phyloP scores from a whole-genome alignment of 1,140 invertebrate genomes.

The Grapholita molesta region DNA sequence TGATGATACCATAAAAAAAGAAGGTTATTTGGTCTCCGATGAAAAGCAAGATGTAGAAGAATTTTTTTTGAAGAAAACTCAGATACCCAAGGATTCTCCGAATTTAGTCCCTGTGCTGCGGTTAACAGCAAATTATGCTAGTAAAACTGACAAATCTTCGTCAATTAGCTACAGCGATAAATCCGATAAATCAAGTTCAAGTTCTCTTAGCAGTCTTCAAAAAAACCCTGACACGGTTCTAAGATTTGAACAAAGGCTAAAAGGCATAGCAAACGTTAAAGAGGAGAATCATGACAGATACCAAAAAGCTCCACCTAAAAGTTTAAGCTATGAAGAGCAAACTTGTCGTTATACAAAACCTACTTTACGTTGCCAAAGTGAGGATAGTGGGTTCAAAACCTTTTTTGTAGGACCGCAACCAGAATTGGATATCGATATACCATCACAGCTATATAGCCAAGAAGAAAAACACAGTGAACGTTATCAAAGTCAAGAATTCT shows the following conservation, averaged over 20 bases:
- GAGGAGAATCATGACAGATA: slow-evolving; percentile 64
- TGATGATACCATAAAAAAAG: slow-evolving; percentile 48
- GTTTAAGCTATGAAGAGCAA: slow-evolving; percentile 74
- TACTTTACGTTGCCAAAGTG: slow-evolving; percentile 78
- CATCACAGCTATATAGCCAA: slow-evolving; percentile 78
- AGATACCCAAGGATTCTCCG: slow-evolving; percentile 14
- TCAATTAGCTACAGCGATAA: slow-evolving; percentile 75
- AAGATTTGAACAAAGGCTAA: slow-evolving; percentile 64
- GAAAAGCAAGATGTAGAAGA: slow-evolving; percentile 23
- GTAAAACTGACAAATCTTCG: slow-evolving; percentile 64
- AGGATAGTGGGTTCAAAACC: slow-evolving; percentile 75
- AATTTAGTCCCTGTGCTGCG: slow-evolving; percentile 54
- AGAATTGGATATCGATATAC: slow-evolving; percentile 72
- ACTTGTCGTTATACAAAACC: slow-evolving; percentile 53
- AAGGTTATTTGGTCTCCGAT: slow-evolving; percentile 24
- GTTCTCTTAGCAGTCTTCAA: slow-evolving; percentile 72
- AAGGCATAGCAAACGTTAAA: slow-evolving; percentile 46
- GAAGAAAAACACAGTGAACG: slow-evolving; percentile 80
- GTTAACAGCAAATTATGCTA: slow-evolving; percentile 50
- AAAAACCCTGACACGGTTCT: slow-evolving; percentile 65
- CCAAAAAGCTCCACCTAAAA: slow-evolving; percentile 76
- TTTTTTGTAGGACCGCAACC: slow-evolving; percentile 63
- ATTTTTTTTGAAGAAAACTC: slow-evolving; percentile 27
- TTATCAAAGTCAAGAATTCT: slow-evolving; percentile 82
- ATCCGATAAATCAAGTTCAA: slow-evolving; percentile 77